Conservation (phyloP, 2,888 invertebrate species). For the Hymenopus coronatus region DNA sequence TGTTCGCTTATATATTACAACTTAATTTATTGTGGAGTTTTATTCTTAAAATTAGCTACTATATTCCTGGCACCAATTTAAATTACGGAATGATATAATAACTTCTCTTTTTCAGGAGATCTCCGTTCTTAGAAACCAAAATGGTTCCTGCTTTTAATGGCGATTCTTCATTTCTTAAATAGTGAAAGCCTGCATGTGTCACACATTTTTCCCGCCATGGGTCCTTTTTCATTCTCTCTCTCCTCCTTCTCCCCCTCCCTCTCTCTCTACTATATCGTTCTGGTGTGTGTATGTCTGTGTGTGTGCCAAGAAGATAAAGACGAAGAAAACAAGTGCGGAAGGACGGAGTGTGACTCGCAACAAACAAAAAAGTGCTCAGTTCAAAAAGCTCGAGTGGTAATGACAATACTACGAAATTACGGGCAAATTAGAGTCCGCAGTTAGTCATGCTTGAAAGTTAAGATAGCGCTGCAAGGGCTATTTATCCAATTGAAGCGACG, state of each 20-base stretch:
- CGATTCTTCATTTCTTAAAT: background rate
- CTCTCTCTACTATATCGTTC: background rate
- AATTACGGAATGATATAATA: too few relatives aligned
- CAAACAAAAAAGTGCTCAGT: background rate
- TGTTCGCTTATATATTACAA: too few relatives aligned
- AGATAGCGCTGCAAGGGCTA: conserved; percentile 8
- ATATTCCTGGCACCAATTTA: too few relatives aligned
- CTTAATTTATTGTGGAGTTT: too few relatives aligned
- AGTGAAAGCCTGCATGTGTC: background rate
- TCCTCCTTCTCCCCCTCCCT: background rate
- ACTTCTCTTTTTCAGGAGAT: background rate
- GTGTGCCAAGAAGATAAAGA: background rate
- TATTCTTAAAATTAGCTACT: too few relatives aligned
- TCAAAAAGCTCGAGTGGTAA: background rate
- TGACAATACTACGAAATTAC: conserved; percentile 7
- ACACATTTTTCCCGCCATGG: too few relatives aligned
- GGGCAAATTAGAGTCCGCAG: conserved; percentile 12
- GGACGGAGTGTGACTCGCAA: background rate
- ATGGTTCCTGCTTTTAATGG: background rate
- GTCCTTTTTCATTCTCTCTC: too few relatives aligned
- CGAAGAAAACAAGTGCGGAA: background rate
- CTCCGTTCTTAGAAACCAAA: background rate
- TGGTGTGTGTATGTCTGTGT: too few relatives aligned
- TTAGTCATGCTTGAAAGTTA: conserved; percentile 2
- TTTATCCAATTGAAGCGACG: conserved; percentile 29